Conservation (phyloP, 2,113 vertebrate species). For the Etheostoma spectabile region DNA sequence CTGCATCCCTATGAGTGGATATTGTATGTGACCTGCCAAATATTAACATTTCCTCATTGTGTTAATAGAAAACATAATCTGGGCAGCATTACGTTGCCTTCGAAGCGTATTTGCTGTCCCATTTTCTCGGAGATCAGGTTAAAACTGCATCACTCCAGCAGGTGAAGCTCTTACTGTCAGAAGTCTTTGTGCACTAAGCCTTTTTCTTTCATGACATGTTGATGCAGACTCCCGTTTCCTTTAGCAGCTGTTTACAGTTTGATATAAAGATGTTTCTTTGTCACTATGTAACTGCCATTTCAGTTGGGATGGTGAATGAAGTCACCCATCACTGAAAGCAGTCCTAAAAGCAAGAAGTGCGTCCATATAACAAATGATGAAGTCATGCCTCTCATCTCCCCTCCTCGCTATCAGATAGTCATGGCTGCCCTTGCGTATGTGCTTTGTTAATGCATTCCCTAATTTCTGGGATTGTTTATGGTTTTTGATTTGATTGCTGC, state of each 20-base stretch:
- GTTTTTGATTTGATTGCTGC: conserved; percentile 24
- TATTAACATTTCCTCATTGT: too few relatives aligned
- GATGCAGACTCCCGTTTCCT: not conserved
- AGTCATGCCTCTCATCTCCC: not conserved
- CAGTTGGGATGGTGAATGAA: not conserved
- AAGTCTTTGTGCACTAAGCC: not conserved
- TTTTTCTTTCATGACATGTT: not conserved
- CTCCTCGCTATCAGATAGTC: not conserved
- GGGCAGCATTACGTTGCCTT: too few relatives aligned
- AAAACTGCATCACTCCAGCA: not conserved
- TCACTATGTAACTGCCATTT: conserved; percentile 1
- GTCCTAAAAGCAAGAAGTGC: not conserved
- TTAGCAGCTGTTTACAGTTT: not conserved
- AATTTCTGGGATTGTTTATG: conserved; percentile 16
- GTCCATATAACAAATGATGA: not conserved
- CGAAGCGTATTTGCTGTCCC: too few relatives aligned
- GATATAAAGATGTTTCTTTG: not conserved
- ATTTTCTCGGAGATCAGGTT: too few relatives aligned
- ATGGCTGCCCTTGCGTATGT: not conserved
- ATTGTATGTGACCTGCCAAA: too few relatives aligned
- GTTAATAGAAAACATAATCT: too few relatives aligned
- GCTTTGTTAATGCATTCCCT: not conserved
- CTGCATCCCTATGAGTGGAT: too few relatives aligned
- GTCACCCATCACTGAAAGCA: not conserved
- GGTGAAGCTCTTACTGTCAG: not conserved